Evolutionary conservation across 2,113 vertebrate genomes (phyloP), one percentile per base, ranked within the genome.

Genomic region (Lamprologus tigripictilis): DNA sequence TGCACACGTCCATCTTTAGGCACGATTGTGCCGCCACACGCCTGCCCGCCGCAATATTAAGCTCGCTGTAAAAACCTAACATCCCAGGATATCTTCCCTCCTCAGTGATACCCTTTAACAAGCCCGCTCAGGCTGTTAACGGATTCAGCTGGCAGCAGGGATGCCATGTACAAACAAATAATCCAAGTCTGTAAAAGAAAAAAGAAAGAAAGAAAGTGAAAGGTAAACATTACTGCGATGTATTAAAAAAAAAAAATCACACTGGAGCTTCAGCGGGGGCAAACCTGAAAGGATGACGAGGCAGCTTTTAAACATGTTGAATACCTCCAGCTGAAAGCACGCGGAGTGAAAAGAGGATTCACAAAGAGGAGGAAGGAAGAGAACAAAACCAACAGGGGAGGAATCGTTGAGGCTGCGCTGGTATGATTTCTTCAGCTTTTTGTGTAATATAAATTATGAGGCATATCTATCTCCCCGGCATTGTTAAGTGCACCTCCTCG

Each of bases 371-470:
- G 84, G 84, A 90, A 88, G 61, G 81, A 86, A 83, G 37, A 57
- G 73, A 86, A 84, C 66, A 86, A 90, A 91, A 86, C 57, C 45
- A 79, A 61, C 49, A 35, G 11, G 57, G 45, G 51, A 5, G n/a
- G 83, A 86, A 87, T 58, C 73, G 80, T 61, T 47, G 19, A 23
- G 45, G 66, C 19, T 6, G 37, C 54, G 17, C 40, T 83, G 85
- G 54, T 88, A 63, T 71, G 89, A 90, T 89, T 89, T 86, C 89
- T 88, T 49, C 10, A 88, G 93, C 92, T 88, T 94, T 94, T 94
- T 90, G 91, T 90, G 87, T 81, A 66, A 61, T 87, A 91, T 89
- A 92, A 96, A 96, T 95, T 90, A 96, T 92, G 93, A 95, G 90
- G 91, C 93, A 90, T 95, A 94, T 94, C 88, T 94, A 82, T 93